Percentiles rank a stretch among this genome's conserved stretches.
These are phyloP conservation scores for Orthochromis malagaraziensis DNA, from an alignment of 2,113 vertebrate species.

Conservation along the genomic window DNA sequence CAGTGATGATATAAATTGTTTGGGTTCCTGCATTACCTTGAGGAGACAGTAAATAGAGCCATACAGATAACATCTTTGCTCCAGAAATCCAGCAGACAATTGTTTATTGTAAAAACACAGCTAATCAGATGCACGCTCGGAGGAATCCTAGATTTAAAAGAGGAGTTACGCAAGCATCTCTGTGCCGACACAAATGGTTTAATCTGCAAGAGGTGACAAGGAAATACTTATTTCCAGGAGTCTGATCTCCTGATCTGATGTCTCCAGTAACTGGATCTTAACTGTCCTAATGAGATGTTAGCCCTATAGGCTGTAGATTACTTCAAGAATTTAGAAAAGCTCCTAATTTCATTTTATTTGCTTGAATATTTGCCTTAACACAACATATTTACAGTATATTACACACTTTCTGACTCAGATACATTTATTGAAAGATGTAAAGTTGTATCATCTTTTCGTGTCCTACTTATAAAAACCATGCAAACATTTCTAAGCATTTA, in stretches of 20 bases:
- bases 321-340: background rate
- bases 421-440: background rate
- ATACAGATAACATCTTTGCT: background rate
- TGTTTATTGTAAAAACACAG: background rate
- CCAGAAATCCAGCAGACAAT: background rate
- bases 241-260: background rate
- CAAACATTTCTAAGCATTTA: background rate
- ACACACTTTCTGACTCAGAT: background rate
- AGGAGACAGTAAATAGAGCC: background rate
- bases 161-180: conserved; percentile 33
- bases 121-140: background rate
- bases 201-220: conserved; percentile 13
- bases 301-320: background rate
- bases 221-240: conserved; percentile 22
- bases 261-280: background rate
- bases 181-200: conserved; percentile 15
- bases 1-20: background rate
- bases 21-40: background rate
- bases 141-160: conserved; percentile 16
- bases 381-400: background rate
- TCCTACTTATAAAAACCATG: background rate
- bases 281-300: background rate
- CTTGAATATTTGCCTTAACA: background rate
- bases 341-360: background rate
- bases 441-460: background rate